Base-by-base conservation (phyloP, 2,888 invertebrate species). In the Epirrita christyi region DNA sequence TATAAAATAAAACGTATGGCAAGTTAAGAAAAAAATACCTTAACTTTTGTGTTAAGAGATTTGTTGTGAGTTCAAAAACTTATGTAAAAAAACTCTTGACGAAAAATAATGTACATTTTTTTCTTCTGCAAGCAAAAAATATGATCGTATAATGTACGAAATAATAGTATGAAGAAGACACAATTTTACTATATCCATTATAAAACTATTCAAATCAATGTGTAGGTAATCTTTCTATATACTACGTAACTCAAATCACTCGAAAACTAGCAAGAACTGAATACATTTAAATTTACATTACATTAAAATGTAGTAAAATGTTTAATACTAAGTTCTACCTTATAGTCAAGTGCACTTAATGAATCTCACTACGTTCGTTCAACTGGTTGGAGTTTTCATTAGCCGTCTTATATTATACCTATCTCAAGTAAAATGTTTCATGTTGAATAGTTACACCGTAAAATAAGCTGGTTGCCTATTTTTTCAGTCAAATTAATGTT, bases 341-440 rank as follows among this genome's bases (percentile, higher is more conserved):
- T 81, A 82, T 71, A 77, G 74, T 81, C 85, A 90, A 90, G 90
- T 90, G 90, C 90, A 90, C 90, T 89, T 90, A 79, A 85, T 83
- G 80, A 85, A 66, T 81, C 87, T 86, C 85, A 88, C 88, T 88
- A 86, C 83, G 56, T 72, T 79, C 80, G 72, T 83, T 85, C 69
- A 76, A 66, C 73, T 80, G 68, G 75, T 79, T 82, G 65, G 63
- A 72, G 64, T 73, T 70, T 69, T 68, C 41, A 70, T 75, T 71
- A 76, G 74, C 74, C 61, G 72, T 64, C 72, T 71, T 78, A 75
- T 7, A 6, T 28, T 28, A 29, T 29, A 1, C 28, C 28, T 29
- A 29, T 8, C 28, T 29, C n/a, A 2, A 9, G 6, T 32, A 32
- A 8, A 32, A 9, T 1, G 32, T 32, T 32, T 32, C 32, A 32